Conservation (phyloP, 1,140 invertebrate species). For the Anastrepha obliqua region DNA sequence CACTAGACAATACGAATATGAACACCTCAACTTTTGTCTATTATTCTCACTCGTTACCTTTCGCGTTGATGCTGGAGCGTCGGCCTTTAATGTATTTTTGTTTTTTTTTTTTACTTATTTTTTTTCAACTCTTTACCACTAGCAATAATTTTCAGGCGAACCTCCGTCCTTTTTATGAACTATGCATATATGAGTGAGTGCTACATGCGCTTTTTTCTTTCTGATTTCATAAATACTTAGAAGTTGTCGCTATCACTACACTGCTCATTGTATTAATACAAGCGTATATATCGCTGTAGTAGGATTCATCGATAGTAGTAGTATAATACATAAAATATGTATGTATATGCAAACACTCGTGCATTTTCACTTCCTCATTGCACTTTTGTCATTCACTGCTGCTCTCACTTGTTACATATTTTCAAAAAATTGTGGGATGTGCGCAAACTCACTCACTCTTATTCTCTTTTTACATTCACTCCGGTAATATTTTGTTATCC, state of each 20-base stretch:
- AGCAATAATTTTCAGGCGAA: neutral
- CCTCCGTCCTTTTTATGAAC: neutral
- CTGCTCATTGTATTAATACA: slow-evolving; percentile 18
- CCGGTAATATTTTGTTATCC: neutral
- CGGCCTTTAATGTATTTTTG: neutral
- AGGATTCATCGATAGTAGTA: neutral
- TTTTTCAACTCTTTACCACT: slow-evolving; percentile 4
- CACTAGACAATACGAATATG: neutral
- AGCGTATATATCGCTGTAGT: neutral
- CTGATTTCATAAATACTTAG: neutral
- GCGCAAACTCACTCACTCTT: slow-evolving; percentile 40
- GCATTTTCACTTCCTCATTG: slow-evolving; percentile 19
- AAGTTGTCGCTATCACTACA: slow-evolving; percentile 12
- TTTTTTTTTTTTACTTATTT: neutral
- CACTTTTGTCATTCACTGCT: neutral
- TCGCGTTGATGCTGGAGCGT: slow-evolving; percentile 37
- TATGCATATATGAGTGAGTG: neutral
- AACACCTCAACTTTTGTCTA: slow-evolving; percentile 1
- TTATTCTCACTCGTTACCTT: slow-evolving; percentile 11
- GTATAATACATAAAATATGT: slow-evolving; percentile 29
- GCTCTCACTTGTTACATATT: neutral
- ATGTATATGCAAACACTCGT: neutral
- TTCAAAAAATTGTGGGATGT: neutral
- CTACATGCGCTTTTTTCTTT: neutral
- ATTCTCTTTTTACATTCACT: neutral